Evolutionary conservation across 2,888 invertebrate species (phyloP).

Genomic region (Dascillus cervinus): DNA sequence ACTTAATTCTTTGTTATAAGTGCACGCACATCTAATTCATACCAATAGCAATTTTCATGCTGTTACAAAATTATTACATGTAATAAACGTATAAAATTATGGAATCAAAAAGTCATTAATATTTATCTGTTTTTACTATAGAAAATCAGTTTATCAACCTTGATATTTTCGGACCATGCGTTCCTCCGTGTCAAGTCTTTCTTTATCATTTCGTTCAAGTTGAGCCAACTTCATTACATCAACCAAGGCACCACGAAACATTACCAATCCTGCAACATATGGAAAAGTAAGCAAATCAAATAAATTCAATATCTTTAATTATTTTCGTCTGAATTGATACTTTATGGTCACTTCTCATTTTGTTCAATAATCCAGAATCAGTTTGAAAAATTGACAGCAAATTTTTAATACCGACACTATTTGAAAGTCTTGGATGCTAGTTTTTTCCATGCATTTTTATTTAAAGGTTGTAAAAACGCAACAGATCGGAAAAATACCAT

Average conservation of each 20-base stretch:
- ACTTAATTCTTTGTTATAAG: no score
- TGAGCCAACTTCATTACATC: conserved; percentile 75
- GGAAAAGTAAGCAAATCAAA: conserved; percentile 10
- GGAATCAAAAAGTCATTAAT: no score
- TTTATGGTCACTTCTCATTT: neutral
- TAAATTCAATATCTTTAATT: conserved; percentile 9
- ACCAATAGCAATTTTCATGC: no score
- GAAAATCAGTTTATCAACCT: no score
- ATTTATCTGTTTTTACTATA: no score
- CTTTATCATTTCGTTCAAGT: conserved; percentile 66
- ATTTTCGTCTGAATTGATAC: conserved; percentile 35
- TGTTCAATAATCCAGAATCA: conserved; percentile 38
- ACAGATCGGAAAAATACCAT: no score
- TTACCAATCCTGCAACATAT: conserved; percentile 67
- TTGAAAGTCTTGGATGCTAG: no score
- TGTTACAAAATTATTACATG: no score
- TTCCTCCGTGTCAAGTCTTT: conserved; percentile 65
- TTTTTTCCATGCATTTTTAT: no score
- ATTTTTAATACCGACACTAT: conserved; percentile 60
- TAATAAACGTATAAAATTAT: no score
- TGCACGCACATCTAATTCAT: no score
- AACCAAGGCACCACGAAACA: conserved; percentile 69
- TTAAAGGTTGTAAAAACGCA: no score
- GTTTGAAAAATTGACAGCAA: conserved; percentile 56
- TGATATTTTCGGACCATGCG: conserved; percentile 53